A percentile compares a stretch with the other conserved stretches of the same genome.
Conservation (phyloP, 2,113 vertebrate species). For the Rhegmatorhina hoffmannsi region DNA sequence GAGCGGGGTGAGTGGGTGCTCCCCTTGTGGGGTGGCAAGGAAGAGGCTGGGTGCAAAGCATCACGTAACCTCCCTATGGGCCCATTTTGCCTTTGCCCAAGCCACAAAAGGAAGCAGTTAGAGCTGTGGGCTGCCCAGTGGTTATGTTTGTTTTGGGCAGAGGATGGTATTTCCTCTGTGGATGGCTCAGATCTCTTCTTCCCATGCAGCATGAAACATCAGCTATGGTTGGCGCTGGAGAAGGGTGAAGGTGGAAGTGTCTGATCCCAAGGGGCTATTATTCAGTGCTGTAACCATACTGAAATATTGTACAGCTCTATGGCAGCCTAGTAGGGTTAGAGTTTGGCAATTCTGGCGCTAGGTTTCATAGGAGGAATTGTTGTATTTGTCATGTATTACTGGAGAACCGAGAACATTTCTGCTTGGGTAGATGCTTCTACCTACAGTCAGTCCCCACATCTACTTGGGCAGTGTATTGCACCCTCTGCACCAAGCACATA, state of each 20-base stretch:
- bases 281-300: neutral
- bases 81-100: slow-evolving; percentile 1
- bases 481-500: neutral
- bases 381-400: neutral
- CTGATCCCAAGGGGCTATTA: neutral
- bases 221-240: neutral
- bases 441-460: neutral
- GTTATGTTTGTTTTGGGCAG: slow-evolving; percentile 46
- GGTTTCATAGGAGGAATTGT: neutral
- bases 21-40: neutral
- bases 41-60: neutral
- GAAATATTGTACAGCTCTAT: neutral
- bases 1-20: neutral
- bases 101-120: slow-evolving; percentile 42
- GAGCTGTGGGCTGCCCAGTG: slow-evolving; percentile 37
- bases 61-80: neutral
- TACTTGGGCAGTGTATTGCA: neutral
- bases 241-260: neutral
- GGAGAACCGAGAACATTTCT: neutral
- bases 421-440: neutral
- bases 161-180: slow-evolving; percentile 41
- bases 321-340: neutral
- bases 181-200: slow-evolving; percentile 30
- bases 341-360: neutral
- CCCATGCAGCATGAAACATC: neutral